Evolutionary conservation across 2,113 vertebrate species (phyloP), one percentile per base, ranked within the genome.

Genomic region (Ranitomeya variabilis): DNA sequence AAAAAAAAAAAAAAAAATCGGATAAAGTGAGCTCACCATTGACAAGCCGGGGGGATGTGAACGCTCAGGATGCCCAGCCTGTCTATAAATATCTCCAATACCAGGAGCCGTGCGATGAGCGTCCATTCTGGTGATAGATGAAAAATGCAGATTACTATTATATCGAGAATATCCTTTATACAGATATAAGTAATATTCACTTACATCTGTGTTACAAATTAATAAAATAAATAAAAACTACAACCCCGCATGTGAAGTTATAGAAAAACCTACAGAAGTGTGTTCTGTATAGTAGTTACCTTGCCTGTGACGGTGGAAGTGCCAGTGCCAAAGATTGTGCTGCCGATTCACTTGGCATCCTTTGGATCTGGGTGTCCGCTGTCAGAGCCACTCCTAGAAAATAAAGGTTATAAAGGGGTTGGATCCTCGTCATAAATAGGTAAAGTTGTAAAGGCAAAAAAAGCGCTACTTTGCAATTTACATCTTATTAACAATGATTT

Each of bases 311-410:
- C 51, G 97, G 92, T 11, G 97, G 97, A 89, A 99, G 93, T 1
- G 96, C 94, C 89, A 98, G 93, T 0, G 97, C 96, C 94, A 99
- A 93, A 60, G 98, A 96, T 66, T 97, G 97, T 66, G 97, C 93
- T 71, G 96, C 97, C 10, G 94, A 96, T 88, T 99, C 97, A 90
- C 96, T 99, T 19, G 98, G 98, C 94, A 98, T 98, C 92, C 97
- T 97, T 90, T 99, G 98, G 80, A 99, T 91, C 93, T 97, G 98
- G n/a, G 97, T 99, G 86, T 99, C 97, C 37, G 97, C 96, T 59
- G 97, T 99, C 89, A 99, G 91, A n/a, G 97, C 96, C 23, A 99
- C 94, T 54, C 98, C 98, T 99, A 85, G 3, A 7, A 64, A 85
- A 85, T 67, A 52, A 82, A 45, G 10, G 51, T 52, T 11, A 62